Percentiles rank a stretch among this genome's conserved stretches.
Evolutionary conservation across 2,797 vertebrate genomes (phyloP).

Genomic region (Bradypus variegatus): DNA sequence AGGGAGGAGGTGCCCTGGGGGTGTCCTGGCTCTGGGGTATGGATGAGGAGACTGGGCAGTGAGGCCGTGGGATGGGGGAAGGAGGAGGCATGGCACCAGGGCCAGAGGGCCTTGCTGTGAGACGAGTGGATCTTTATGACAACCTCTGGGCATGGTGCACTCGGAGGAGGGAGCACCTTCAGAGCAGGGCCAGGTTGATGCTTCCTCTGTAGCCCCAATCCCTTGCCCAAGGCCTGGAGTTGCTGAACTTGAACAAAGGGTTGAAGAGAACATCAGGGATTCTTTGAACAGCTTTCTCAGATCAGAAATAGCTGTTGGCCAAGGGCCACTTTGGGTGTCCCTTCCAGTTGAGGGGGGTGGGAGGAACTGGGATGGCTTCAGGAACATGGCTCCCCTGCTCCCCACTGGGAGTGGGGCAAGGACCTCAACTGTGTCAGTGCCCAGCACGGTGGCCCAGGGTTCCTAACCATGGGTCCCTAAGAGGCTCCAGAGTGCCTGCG

Average conservation of each 20-base stretch:
- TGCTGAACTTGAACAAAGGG: neutral
- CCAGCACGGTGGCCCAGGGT: neutral
- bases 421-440: neutral
- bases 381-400: neutral
- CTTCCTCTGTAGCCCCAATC: neutral
- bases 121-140: neutral
- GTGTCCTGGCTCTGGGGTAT: neutral
- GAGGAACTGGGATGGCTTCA: neutral
- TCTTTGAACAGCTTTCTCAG: neutral
- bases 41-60: neutral
- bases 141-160: neutral
- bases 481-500: neutral
- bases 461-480: neutral
- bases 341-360: neutral
- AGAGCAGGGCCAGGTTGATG: neutral
- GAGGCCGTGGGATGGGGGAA: neutral
- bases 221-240: neutral
- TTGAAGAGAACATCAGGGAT: neutral
- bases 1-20: neutral
- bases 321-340: neutral
- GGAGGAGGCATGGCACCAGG: neutral
- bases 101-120: neutral
- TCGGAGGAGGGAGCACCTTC: neutral
- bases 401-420: neutral
- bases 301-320: neutral